Evolutionary conservation across 2,113 vertebrate genomes (phyloP), one percentile per base, ranked within the genome.

Genomic region (Ceratotherium simum): DNA sequence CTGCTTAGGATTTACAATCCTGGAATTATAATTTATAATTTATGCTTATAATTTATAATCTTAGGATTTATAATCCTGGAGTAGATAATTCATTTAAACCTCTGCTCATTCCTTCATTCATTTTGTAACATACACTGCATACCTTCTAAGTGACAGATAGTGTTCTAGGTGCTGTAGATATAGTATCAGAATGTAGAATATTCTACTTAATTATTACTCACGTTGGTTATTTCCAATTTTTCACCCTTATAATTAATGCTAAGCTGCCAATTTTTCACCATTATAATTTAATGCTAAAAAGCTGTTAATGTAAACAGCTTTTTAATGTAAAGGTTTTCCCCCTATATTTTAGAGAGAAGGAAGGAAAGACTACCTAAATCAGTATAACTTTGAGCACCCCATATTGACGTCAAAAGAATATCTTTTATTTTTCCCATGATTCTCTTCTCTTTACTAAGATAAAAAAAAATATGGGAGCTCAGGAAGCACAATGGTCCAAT

Each of bases 101-200:
- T 56, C 62, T 91, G 16, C 51, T 85, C 51, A 84, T 16, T 75
- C 10, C 46, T 56, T 65, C 48, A 65, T 85, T 88, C 21, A 56
- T 81, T 93, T 95, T 96, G 7, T 73, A 96, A 86, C 82, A 48
- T 67, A 67, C 13, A 48, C 20, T 87, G 20, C 31, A 31, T 16
- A 51, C 5, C 23, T 88, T 84, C 42, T 88, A 33, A 48, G 1
- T 23, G 72, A 88, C 0, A 79, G 33, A 70, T n/a, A 73, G 1
- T n/a, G 21, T 65, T 73, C 17, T 89, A 88, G 8, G 3, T 80
- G 0, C 8, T 33, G 8, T 69, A 25, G 21, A 58, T 42, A 39
- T 17, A 91, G 36, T 25, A 27, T 13, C 18, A 31, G 31, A 78
- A 85, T 76, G 46, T 8, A 91, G 23, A 76, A 5, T 67, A 69